These are phyloP conservation scores for Chondrosia reniformis DNA, from an alignment of 37 sponge, comb jelly and placozoan genomes.

Conservation along the genomic window DNA sequence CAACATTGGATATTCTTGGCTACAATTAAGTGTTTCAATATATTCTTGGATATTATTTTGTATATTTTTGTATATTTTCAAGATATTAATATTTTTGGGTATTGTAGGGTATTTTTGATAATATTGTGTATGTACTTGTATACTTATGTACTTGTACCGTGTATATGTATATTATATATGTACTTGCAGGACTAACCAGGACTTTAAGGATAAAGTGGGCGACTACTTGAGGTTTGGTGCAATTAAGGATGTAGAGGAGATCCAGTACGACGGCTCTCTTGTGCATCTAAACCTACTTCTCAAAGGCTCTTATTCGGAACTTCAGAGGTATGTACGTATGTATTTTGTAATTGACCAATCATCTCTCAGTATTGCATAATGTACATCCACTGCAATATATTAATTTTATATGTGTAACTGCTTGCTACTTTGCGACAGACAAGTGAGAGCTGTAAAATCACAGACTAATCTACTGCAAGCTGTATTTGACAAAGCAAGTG, in stretches of 20 bases:
- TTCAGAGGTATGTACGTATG: neutral
- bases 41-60: too few species aligned
- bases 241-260: constrained; percentile 46
- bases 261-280: constrained; percentile 30
- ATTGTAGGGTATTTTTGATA: neutral
- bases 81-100: neutral
- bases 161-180: neutral
- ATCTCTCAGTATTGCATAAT: too few species aligned
- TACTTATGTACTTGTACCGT: constrained; percentile 2
- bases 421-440: constrained; percentile 17
- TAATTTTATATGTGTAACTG: constrained; percentile 4
- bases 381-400: too few species aligned
- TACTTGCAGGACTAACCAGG: neutral
- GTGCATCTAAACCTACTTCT: constrained; percentile 46
- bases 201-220: neutral
- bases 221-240: constrained; percentile 25
- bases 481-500: constrained; percentile 67
- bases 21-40: too few species aligned
- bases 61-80: too few species aligned
- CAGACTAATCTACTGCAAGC: constrained; percentile 51
- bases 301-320: neutral
- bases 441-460: constrained; percentile 41
- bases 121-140: neutral
- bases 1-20: too few species aligned
- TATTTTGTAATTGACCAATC: too few species aligned